phyloP scores from a whole-genome alignment of 2,888 invertebrate species.

The Trissonchulus sp. region DNA sequence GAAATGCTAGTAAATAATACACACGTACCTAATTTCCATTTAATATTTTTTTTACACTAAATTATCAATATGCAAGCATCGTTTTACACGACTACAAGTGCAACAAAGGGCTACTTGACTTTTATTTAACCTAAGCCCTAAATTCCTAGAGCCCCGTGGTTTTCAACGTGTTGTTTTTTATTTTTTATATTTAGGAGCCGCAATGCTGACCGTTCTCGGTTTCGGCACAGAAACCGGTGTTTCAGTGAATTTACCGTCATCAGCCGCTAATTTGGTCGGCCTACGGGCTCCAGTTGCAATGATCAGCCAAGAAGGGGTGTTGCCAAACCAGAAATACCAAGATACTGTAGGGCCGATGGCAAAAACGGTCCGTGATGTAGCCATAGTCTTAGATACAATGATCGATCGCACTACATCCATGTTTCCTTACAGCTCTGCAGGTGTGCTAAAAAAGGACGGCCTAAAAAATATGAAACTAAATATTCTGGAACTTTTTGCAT shows the following conservation, averaged over 20 bases:
- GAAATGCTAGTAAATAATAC: too few species aligned
- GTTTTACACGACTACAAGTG: too few species aligned
- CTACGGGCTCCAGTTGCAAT: slow-evolving; percentile 11
- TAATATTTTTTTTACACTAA: too few species aligned
- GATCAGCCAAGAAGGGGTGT: neutral
- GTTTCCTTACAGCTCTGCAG: neutral
- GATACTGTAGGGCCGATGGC: slow-evolving; percentile 19
- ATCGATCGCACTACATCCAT: neutral
- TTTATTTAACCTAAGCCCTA: too few species aligned
- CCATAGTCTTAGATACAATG: neutral
- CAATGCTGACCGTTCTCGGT: neutral
- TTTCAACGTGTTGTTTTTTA: too few species aligned
- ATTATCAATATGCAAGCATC: too few species aligned
- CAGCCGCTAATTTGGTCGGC: slow-evolving; percentile 11
- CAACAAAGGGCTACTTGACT: too few species aligned
- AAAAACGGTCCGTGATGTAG: neutral
- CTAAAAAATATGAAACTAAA: neutral
- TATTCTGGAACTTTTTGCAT: neutral
- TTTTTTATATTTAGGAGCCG: neutral
- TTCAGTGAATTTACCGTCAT: slow-evolving; percentile 5
- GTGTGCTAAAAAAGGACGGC: neutral
- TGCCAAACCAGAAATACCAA: neutral
- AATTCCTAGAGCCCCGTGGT: too few species aligned
- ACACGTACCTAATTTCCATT: too few species aligned
- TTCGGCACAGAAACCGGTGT: slow-evolving; percentile 16